phyloP scores from a whole-genome alignment of 2,113 vertebrate genomes.

The Trichechus manatus region DNA sequence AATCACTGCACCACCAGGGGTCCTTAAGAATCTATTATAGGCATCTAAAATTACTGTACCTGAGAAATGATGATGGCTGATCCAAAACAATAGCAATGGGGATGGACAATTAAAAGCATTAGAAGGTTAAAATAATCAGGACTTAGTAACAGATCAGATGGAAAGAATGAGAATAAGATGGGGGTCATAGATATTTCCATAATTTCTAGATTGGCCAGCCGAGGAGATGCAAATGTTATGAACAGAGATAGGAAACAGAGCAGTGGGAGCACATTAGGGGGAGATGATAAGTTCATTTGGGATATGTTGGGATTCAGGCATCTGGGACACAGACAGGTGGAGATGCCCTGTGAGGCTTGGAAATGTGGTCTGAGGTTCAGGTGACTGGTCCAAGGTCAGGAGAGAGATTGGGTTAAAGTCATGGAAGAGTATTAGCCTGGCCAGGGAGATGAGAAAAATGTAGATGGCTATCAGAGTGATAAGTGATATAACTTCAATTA shows the following conservation, averaged over 20 bases:
- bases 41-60: not conserved
- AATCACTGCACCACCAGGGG: too few species aligned
- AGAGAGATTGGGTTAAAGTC: not conserved
- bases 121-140: conserved; percentile 12
- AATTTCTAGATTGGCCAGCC: not conserved
- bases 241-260: not conserved
- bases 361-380: not conserved
- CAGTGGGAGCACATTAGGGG: not conserved
- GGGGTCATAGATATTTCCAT: not conserved
- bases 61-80: not conserved
- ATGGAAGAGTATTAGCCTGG: not conserved
- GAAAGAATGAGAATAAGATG: conserved; percentile 18
- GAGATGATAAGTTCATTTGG: not conserved
- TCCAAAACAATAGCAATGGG: not conserved
- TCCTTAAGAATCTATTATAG: not conserved
- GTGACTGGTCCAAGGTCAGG: not conserved
- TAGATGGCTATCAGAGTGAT: conserved; percentile 21
- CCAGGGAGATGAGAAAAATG: not conserved
- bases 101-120: not conserved
- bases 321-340: not conserved
- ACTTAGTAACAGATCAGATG: conserved; percentile 1
- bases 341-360: not conserved
- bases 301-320: not conserved
- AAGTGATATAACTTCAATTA: conserved; percentile 47
- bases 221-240: not conserved